A percentile compares a stretch with the other conserved stretches of the same genome.
Evolutionary conservation across 2,888 invertebrate species (phyloP).

Genomic region (Athalia circularis): DNA sequence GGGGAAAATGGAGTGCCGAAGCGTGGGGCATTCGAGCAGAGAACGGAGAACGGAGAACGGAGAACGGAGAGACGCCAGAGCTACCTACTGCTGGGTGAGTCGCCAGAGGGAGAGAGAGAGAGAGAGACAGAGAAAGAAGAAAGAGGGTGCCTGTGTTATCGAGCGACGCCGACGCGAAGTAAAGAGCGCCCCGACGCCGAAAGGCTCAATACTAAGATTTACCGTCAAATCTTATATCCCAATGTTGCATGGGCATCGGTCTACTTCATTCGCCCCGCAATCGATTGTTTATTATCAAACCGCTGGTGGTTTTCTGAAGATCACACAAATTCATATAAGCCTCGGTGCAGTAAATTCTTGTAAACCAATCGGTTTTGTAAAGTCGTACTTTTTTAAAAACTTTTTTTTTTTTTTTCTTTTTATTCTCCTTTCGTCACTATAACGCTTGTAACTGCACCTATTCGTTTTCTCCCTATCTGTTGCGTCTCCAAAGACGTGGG

Average conservation of each 20-base stretch:
- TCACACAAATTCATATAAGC: too few relatives aligned
- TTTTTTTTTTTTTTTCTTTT: background rate
- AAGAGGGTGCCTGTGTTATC: slow-evolving; percentile 42
- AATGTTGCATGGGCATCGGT: background rate
- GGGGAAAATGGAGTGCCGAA: slow-evolving; percentile 29
- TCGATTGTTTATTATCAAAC: too few relatives aligned
- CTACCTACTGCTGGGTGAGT: too few relatives aligned
- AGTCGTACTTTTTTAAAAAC: too few relatives aligned
- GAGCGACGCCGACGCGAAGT: slow-evolving; percentile 46
- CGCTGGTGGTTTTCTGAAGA: too few relatives aligned
- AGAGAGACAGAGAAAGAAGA: slow-evolving; percentile 25
- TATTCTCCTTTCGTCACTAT: background rate
- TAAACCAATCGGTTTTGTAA: too few relatives aligned
- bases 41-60: slow-evolving; percentile 10
- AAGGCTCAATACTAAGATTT: slow-evolving; percentile 50
- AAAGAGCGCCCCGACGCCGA: slow-evolving; percentile 48
- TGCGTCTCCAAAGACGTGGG: background rate
- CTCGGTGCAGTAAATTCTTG: too few relatives aligned
- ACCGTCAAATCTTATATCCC: slow-evolving; percentile 38
- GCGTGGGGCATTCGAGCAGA: slow-evolving; percentile 37
- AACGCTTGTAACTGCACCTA: too few relatives aligned
- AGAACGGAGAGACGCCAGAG: too few relatives aligned
- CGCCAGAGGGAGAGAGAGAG: slow-evolving; percentile 41
- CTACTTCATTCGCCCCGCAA: slow-evolving; percentile 2
- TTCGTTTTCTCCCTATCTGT: background rate